These are phyloP conservation scores for Antheraea assamensis DNA, from an alignment of 2,888 invertebrate species.

Conservation along the genomic window DNA sequence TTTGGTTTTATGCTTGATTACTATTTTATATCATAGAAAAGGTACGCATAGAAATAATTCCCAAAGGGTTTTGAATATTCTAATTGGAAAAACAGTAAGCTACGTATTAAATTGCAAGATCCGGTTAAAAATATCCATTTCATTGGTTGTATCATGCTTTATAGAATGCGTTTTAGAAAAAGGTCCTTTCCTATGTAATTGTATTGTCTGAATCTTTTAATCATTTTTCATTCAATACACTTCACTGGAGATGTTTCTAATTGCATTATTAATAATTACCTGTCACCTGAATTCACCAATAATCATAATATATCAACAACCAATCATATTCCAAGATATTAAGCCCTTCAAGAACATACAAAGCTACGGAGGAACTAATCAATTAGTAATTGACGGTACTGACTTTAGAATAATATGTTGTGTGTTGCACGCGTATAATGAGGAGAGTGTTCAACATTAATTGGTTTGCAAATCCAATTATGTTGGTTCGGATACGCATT, in stretches of 20 bases:
- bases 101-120: too few species aligned
- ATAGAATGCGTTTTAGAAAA: too few species aligned
- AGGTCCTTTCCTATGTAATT: too few species aligned
- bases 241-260: neutral
- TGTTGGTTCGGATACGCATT: conserved; percentile 64
- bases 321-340: neutral
- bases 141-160: too few species aligned
- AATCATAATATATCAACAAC: neutral
- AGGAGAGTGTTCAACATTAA: conserved; percentile 71
- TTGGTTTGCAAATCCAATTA: conserved; percentile 80
- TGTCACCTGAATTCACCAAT: neutral
- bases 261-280: neutral
- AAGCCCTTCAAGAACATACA: conserved; percentile 15
- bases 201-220: too few species aligned
- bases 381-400: conserved; percentile 66
- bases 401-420: conserved; percentile 66
- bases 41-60: too few species aligned
- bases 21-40: too few species aligned
- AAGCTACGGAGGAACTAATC: conserved; percentile 46
- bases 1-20: too few species aligned
- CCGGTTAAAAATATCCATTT: too few species aligned
- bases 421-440: conserved; percentile 58
- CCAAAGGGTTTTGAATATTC: too few species aligned
- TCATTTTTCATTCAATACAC: neutral
- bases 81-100: too few species aligned